Percentiles rank a stretch among this genome's conserved stretches.
Evolutionary conservation across 35 echinoderm and acorn worm species (phyloP).

Genomic region (Heliocidaris tuberculata): DNA sequence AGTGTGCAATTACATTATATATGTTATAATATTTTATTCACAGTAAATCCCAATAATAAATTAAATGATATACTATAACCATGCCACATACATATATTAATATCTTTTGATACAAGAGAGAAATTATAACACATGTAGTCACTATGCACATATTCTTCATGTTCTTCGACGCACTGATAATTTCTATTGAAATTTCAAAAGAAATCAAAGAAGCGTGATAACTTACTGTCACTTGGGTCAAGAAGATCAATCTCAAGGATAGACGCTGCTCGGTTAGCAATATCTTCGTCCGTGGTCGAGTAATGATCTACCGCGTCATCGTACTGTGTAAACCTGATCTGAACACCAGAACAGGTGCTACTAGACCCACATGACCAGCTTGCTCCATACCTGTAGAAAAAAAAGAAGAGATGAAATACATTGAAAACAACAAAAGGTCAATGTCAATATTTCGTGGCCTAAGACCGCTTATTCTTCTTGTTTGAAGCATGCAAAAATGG

Average conservation of each 20-base stretch:
- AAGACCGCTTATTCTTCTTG: not conserved
- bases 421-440: not conserved
- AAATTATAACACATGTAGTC: too few relatives aligned
- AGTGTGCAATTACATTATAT: too few relatives aligned
- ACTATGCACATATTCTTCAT: too few relatives aligned
- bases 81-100: too few relatives aligned
- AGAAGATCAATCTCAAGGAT: conserved; percentile 66
- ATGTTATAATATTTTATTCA: too few relatives aligned
- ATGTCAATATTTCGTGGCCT: not conserved
- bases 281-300: conserved; percentile 66
- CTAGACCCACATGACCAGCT: conserved; percentile 66
- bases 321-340: conserved; percentile 59
- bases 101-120: too few relatives aligned
- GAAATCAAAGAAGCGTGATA: not conserved
- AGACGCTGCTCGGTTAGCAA: conserved; percentile 48
- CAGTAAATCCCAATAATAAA: too few relatives aligned
- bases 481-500: not conserved
- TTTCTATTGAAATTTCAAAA: too few relatives aligned
- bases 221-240: conserved; percentile 52
- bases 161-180: too few relatives aligned
- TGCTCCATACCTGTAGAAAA: conserved; percentile 52
- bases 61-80: too few relatives aligned
- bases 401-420: not conserved
- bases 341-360: conserved; percentile 64
- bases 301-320: conserved; percentile 50